Base-by-base conservation (phyloP, 2,797 vertebrate genomes). In the Acanthurus leucopareius region DNA sequence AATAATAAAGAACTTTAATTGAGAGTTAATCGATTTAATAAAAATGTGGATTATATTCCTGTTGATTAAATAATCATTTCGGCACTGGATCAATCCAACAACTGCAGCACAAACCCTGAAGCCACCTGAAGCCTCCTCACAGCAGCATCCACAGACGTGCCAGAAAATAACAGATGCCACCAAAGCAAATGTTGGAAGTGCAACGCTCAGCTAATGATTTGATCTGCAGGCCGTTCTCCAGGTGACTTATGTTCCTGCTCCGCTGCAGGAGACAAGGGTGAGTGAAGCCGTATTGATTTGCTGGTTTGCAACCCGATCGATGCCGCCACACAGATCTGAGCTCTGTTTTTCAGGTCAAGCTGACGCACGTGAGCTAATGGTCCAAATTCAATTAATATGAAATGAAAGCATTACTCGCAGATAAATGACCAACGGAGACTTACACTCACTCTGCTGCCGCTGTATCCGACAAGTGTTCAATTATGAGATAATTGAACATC, bases 131-230 rank as follows among this genome's bases (percentile, higher is more conserved):
- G 82, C 86, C 73, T 84, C 79, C 76, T 73, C 87, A 13, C 86
- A 87, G 89, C 80, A 75, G 86, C 83, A 25, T 70, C 73, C 16
- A 79, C 87, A 61, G 58, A 77, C 53, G 28, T 51, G 86, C 81
- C 89, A 88, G 85, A 66, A 83, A 88, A 88, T 56, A 91, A 84
- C 93, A 92, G 91, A 91, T 90, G 91, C 82, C 86, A 92, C 91
- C 90, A 83, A 89, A 91, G 88, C 88, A 91, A 90, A 93, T 72
- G 89, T 73, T 88, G 89, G 80, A 87, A 85, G 82, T 85, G 87
- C 91, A 83, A 28, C 49, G 56, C 82, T 90, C 88, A 75, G 92
- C 82, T 91, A 88, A 92, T 85, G 92, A 88, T 57, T 20, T 62
- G 83, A 83, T 80, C 88, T 79, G 83, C 78, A 16, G 84, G 86